Percentiles rank a stretch among this genome's conserved stretches.
Evolutionary conservation across 2,888 invertebrate genomes (phyloP).

Genomic region (Morpho helenor): DNA sequence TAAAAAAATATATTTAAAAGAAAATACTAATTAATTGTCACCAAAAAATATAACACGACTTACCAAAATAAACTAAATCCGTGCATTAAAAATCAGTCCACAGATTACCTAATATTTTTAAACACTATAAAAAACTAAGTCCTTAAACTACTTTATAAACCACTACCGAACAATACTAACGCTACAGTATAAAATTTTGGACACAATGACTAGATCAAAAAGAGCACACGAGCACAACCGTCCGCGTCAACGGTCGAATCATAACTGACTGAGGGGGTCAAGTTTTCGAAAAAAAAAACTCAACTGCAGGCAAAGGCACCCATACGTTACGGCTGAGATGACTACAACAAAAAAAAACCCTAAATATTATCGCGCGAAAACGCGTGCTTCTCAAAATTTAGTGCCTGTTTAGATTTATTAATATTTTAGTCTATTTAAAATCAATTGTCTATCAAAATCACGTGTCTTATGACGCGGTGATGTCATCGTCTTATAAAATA

Average conservation of each 20-base stretch:
- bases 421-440: conserved; percentile 4
- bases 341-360: conserved; percentile 76
- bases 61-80: conserved; percentile 75
- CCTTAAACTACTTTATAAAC: conserved; percentile 34
- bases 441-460: conserved; percentile 11
- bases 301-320: conserved; percentile 67
- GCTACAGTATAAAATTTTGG: conserved; percentile 56
- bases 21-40: not conserved
- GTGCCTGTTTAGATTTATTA: conserved; percentile 6
- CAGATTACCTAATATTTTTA: conserved; percentile 26
- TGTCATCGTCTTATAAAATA: conserved; percentile 22
- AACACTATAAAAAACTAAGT: conserved; percentile 44
- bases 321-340: conserved; percentile 75
- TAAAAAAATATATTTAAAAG: not conserved
- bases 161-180: conserved; percentile 32
- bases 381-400: conserved; percentile 58
- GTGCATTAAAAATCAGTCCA: conserved; percentile 65
- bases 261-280: conserved; percentile 72
- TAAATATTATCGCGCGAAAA: conserved; percentile 63
- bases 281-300: conserved; percentile 67
- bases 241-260: conserved; percentile 66
- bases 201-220: conserved; percentile 73
- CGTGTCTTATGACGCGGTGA: conserved; percentile 16
- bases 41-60: conserved; percentile 39
- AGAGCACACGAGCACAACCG: conserved; percentile 61